phyloP scores from a whole-genome alignment of 2,888 invertebrate species.

The Seira sanloemensis region DNA sequence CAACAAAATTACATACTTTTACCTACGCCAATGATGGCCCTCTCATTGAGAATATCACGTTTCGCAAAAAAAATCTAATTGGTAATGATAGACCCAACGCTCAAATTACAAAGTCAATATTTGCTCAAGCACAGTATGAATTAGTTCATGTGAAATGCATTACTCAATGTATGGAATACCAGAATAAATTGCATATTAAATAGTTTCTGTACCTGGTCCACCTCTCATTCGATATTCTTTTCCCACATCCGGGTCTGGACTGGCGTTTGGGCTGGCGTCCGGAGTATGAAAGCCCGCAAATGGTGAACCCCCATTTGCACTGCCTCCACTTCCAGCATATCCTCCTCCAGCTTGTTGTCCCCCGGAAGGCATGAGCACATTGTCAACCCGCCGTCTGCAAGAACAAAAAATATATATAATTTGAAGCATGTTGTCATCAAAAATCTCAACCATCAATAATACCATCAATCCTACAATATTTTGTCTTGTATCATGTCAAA shows the following conservation, averaged over 20 bases:
- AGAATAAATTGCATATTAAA: too few relatives aligned
- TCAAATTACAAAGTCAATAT: conserved; percentile 45
- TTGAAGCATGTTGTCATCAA: conserved; percentile 45
- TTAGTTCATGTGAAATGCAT: not conserved
- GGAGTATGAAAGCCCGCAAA: conserved; percentile 82
- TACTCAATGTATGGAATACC: not conserved
- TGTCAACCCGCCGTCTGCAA: conserved; percentile 75
- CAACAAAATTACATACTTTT: conserved; percentile 2
- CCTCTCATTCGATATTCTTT: conserved; percentile 69
- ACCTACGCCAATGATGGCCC: not conserved
- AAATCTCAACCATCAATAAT: conserved; percentile 17
- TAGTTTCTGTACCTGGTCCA: conserved; percentile 36
- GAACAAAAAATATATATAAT: conserved; percentile 76
- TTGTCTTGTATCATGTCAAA: conserved; percentile 12
- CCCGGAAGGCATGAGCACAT: conserved; percentile 80
- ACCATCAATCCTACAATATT: conserved; percentile 11
- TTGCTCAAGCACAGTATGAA: conserved; percentile 31
- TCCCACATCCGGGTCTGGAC: conserved; percentile 81
- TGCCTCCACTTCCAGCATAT: conserved; percentile 65
- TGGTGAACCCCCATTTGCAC: conserved; percentile 51
- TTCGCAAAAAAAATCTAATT: conserved; percentile 38
- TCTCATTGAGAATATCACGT: conserved; percentile 51
- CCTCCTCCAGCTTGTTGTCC: conserved; percentile 77
- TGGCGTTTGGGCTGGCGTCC: conserved; percentile 89
- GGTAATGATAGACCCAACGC: conserved; percentile 41